These are phyloP conservation scores for Parnassius smintheus DNA, from an alignment of 2,888 invertebrate species.

Conservation along the genomic window DNA sequence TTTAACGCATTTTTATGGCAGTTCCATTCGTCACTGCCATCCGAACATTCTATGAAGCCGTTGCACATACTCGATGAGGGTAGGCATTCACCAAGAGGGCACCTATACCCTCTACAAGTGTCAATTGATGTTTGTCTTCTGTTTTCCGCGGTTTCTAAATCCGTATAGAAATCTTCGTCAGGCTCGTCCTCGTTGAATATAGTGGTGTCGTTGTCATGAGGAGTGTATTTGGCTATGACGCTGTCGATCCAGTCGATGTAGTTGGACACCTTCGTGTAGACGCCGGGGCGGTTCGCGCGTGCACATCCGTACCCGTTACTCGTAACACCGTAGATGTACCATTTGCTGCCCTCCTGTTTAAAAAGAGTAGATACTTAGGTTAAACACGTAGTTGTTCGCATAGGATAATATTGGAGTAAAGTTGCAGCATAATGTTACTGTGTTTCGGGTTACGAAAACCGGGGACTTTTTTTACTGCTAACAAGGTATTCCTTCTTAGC, in stretches of 20 bases:
- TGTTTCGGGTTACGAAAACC: too few species aligned
- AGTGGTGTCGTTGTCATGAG: constrained; percentile 40
- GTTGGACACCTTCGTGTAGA: constrained; percentile 89
- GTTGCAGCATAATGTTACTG: too few species aligned
- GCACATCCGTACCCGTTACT: constrained; percentile 92
- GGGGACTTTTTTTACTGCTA: too few species aligned
- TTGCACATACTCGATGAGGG: constrained; percentile 87
- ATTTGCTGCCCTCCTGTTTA: constrained; percentile 69
- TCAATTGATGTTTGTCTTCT: constrained; percentile 53
- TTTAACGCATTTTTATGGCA: constrained; percentile 63
- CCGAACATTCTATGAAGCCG: constrained; percentile 88
- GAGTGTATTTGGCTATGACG: constrained; percentile 68
- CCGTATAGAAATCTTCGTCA: constrained; percentile 61
- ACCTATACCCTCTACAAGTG: constrained; percentile 85
- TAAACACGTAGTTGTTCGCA: too few species aligned
- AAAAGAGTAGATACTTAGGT: not conserved
- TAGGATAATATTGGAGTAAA: too few species aligned
- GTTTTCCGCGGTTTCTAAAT: constrained; percentile 69
- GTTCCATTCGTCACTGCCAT: constrained; percentile 86
- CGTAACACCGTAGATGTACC: constrained; percentile 85
- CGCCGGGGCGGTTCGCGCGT: constrained; percentile 88
- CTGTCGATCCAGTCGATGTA: constrained; percentile 87
- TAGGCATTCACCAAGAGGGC: constrained; percentile 88
- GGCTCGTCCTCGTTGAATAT: constrained; percentile 42
- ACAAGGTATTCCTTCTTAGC: too few species aligned